Conservation (phyloP, 2,888 invertebrate species). For the Mayetiola destructor region DNA sequence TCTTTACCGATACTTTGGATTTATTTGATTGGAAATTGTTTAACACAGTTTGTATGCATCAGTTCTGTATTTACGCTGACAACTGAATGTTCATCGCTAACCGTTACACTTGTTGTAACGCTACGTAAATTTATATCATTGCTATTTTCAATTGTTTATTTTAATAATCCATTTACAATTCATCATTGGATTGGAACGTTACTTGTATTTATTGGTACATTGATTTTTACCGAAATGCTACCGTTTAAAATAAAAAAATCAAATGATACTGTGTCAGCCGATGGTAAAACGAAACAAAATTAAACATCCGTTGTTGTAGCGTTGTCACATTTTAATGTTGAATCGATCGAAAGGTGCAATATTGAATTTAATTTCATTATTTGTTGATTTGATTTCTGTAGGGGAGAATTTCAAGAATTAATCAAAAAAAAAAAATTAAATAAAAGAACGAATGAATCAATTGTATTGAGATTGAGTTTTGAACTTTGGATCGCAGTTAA, state of each 20-base stretch:
- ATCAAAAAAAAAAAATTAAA: too few relatives aligned
- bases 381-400: too few relatives aligned
- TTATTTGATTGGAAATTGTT: constrained; percentile 64
- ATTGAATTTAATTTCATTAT: too few relatives aligned
- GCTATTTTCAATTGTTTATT: constrained; percentile 85
- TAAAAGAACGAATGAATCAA: too few relatives aligned
- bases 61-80: constrained; percentile 88
- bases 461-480: too few relatives aligned
- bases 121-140: constrained; percentile 89
- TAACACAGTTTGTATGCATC: constrained; percentile 90
- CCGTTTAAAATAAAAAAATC: not conserved
- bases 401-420: too few relatives aligned
- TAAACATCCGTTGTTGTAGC: not conserved
- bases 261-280: too few relatives aligned
- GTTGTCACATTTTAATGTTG: too few relatives aligned
- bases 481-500: too few relatives aligned
- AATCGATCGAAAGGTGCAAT: too few relatives aligned
- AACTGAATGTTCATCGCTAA: constrained; percentile 83
- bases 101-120: constrained; percentile 91
- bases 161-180: constrained; percentile 82
- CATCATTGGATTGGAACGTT: constrained; percentile 84
- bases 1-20: constrained; percentile 58
- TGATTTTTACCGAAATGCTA: constrained; percentile 74
- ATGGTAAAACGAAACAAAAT: not conserved
- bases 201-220: constrained; percentile 82